Conservation (phyloP, 2,113 vertebrate species). For the Sialia sialis region DNA sequence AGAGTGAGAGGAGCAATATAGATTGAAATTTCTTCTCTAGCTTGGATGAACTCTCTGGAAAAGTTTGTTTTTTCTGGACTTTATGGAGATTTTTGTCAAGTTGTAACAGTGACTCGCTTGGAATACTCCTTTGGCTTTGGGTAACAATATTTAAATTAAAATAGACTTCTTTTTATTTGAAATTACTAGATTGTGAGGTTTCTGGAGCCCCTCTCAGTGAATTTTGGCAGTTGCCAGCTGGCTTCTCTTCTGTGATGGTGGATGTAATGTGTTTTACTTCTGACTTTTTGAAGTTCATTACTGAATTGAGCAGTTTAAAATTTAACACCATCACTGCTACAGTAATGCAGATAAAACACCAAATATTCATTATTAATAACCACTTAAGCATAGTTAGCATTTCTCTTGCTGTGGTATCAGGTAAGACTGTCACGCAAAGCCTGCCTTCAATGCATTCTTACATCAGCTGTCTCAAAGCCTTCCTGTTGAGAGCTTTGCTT, state of each 20-base stretch:
- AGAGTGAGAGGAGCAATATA: not conserved
- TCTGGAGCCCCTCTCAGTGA: not conserved
- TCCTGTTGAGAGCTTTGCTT: not conserved
- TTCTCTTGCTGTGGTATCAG: not conserved
- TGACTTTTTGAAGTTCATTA: not conserved
- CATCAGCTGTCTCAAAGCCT: not conserved
- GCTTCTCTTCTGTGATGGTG: not conserved
- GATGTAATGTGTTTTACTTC: not conserved
- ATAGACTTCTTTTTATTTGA: not conserved
- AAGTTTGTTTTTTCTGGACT: not conserved
- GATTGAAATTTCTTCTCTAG: not conserved
- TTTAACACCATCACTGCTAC: not conserved
- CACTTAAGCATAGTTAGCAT: not conserved
- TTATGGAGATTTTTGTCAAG: not conserved
- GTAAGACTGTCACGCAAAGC: not conserved
- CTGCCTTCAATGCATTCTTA: not conserved
- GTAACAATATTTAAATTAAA: not conserved
- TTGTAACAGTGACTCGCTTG: not conserved
- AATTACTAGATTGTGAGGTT: not conserved
- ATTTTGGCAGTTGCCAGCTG: not conserved
- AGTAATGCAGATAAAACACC: not conserved
- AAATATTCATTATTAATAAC: not conserved
- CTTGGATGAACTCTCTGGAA: not conserved
- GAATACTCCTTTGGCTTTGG: not conserved
- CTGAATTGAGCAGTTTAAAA: not conserved